phyloP scores from a whole-genome alignment of 2,113 vertebrate genomes.

The Etheostoma spectabile region DNA sequence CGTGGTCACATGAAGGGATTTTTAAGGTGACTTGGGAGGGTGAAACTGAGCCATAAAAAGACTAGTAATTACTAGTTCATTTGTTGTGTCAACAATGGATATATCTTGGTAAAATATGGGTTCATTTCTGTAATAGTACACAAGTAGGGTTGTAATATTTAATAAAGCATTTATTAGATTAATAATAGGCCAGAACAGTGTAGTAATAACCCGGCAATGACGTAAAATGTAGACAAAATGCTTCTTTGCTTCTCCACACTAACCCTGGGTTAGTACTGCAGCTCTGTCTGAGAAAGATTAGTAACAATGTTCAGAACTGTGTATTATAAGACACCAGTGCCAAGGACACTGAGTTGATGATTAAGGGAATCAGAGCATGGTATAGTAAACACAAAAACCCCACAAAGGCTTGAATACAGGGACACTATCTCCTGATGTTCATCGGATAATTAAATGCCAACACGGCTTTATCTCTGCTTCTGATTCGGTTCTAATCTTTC shows the following conservation, averaged over 20 bases:
- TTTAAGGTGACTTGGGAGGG: too few relatives aligned
- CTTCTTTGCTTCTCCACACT: neutral
- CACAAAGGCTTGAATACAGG: neutral
- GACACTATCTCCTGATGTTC: neutral
- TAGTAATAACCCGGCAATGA: neutral
- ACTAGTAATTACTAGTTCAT: neutral
- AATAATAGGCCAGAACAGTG: neutral
- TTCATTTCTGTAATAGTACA: neutral
- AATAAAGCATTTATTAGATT: too few relatives aligned
- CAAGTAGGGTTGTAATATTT: neutral
- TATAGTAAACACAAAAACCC: neutral
- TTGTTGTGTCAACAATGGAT: neutral
- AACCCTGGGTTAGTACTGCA: neutral
- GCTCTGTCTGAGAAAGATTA: neutral
- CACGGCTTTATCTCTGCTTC: neutral
- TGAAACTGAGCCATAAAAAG: neutral
- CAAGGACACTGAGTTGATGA: neutral
- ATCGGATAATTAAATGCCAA: neutral
- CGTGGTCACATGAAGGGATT: too few relatives aligned
- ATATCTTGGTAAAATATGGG: neutral
- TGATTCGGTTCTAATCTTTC: neutral
- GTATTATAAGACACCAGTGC: neutral
- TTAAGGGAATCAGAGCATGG: neutral
- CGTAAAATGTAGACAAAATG: neutral
- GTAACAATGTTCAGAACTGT: neutral